Conservation (phyloP, 2,797 vertebrate genomes). For the Acanthurus lineatus region DNA sequence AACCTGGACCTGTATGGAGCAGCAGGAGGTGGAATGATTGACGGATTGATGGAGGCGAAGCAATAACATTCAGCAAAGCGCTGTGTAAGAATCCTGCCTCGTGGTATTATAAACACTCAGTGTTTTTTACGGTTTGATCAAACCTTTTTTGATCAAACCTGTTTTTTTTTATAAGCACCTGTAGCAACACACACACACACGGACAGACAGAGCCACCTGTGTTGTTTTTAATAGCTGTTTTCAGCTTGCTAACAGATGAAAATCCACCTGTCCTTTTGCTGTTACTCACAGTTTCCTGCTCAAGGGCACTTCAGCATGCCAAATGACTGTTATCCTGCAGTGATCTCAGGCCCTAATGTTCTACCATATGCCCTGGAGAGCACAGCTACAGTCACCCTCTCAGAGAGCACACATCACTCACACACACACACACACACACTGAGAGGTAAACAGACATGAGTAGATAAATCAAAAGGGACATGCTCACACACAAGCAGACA, state of each 20-base stretch:
- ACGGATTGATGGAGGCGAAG: neutral
- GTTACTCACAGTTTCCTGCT: slow-evolving; percentile 20
- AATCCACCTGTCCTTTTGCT: slow-evolving; percentile 22
- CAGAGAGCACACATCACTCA: slow-evolving; percentile 12
- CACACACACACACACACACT: slow-evolving; percentile 24
- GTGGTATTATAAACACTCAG: neutral
- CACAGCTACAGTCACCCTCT: slow-evolving; percentile 16
- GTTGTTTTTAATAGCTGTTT: neutral
- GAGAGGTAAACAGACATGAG: slow-evolving; percentile 25
- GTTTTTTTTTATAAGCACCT: slow-evolving; percentile 3
- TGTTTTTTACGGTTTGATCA: slow-evolving; percentile 11
- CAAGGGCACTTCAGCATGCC: slow-evolving; percentile 9
- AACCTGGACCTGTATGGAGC: neutral
- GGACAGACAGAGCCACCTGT: neutral
- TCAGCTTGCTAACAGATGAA: slow-evolving; percentile 20
- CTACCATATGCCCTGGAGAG: slow-evolving; percentile 40
- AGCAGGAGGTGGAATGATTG: neutral
- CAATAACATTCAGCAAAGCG: neutral
- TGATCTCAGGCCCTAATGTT: slow-evolving; percentile 25
- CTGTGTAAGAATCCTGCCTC: neutral
- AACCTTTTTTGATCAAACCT: slow-evolving; percentile 22
- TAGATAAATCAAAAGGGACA: slow-evolving; percentile 22
- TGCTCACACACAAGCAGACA: neutral
- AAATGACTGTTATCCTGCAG: neutral
- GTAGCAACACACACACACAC: neutral